phyloP scores from a whole-genome alignment of 2,888 invertebrate species.

The Beris chalybata region DNA sequence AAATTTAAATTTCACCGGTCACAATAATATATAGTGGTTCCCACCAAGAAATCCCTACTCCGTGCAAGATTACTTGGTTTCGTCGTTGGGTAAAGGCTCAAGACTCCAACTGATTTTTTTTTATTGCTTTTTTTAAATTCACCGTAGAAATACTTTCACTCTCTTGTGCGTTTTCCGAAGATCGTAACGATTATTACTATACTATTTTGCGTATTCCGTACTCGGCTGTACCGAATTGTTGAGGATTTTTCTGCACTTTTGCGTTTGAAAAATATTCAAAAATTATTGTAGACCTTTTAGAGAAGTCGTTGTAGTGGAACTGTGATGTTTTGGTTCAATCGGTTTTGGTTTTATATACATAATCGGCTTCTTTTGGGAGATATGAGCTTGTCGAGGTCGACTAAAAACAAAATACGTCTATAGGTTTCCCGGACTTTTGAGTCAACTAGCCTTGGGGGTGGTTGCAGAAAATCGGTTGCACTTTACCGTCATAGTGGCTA shows the following conservation, averaged over 20 bases:
- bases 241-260: background rate
- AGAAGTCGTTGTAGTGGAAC: conserved; percentile 10
- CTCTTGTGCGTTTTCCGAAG: conserved; percentile 22
- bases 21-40: conserved; percentile 32
- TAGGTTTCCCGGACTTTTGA: conserved; percentile 19
- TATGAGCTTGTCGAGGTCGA: background rate
- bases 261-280: background rate
- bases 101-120: conserved; percentile 6
- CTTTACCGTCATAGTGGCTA: too few species aligned
- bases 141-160: conserved; percentile 26
- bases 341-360: conserved; percentile 29
- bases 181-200: conserved; percentile 1
- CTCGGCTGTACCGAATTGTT: background rate
- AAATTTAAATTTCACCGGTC: conserved; percentile 35
- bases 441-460: conserved; percentile 18
- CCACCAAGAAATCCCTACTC: conserved; percentile 34
- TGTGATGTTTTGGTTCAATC: conserved; percentile 10
- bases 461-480: background rate
- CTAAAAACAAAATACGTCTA: background rate
- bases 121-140: conserved; percentile 4
- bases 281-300: background rate
- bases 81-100: background rate
- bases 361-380: conserved; percentile 3
- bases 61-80: background rate
- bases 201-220: conserved; percentile 5